Conservation (phyloP, 2,797 vertebrate genomes). For the Rousettus madagascariensis region DNA sequence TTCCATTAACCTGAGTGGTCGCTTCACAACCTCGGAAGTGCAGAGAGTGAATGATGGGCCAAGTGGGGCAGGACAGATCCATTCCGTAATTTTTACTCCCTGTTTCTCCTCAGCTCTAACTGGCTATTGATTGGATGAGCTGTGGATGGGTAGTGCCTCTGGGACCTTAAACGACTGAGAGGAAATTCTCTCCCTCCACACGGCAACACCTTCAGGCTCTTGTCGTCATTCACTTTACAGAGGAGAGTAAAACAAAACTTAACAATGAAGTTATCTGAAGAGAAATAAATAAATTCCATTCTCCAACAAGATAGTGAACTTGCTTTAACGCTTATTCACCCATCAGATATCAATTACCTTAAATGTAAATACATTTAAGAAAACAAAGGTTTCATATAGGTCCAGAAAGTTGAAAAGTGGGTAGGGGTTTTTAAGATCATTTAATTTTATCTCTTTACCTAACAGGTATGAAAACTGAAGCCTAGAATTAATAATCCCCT, state of each 20-base stretch:
- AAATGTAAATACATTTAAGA: neutral
- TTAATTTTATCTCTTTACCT: neutral
- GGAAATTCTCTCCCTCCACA: conserved; percentile 59
- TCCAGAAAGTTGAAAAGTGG: neutral
- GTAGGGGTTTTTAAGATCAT: neutral
- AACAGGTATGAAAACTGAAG: neutral
- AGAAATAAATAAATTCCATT: conserved; percentile 40
- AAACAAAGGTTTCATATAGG: neutral
- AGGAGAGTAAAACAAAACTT: conserved; percentile 55
- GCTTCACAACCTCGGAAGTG: conserved; percentile 73
- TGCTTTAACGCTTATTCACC: neutral
- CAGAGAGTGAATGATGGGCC: conserved; percentile 74
- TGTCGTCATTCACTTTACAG: conserved; percentile 51
- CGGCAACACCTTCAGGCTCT: conserved; percentile 42
- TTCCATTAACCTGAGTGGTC: conserved; percentile 76
- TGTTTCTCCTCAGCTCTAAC: conserved; percentile 70
- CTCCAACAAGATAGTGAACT: neutral
- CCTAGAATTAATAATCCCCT: neutral
- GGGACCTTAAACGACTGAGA: conserved; percentile 49
- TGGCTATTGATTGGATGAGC: conserved; percentile 77
- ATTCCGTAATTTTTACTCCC: conserved; percentile 74
- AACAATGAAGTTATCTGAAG: conserved; percentile 52
- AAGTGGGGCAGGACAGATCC: conserved; percentile 62
- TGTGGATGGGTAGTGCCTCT: conserved; percentile 63
- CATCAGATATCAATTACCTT: neutral